Base-by-base conservation (phyloP, 1,140 invertebrate species). In the Eciton burchellii region DNA sequence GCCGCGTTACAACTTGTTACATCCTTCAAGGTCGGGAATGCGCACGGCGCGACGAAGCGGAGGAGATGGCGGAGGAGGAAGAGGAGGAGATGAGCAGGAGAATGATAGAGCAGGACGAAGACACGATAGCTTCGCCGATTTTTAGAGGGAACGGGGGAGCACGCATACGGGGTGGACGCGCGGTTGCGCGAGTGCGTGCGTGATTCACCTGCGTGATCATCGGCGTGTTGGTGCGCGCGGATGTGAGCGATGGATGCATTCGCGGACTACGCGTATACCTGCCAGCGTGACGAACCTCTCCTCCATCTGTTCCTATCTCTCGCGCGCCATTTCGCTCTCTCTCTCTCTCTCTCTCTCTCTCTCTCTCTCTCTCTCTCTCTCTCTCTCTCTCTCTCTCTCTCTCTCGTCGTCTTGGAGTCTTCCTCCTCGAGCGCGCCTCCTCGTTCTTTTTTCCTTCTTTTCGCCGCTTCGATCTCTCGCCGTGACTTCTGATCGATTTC, bases 1-100 rank as follows among this genome's bases (percentile, higher is more conserved):
- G 85, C 84, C 29, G 74, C 76, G 83, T 88, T 91, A 92, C 91
- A 91, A 92, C 90, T 92, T 89, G 91, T 91, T 91, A 88, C 90
- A 91, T 90, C 88, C 87, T 82, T 87, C 90, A 92, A 92, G 91
- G 91, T 89, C 91, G 88, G 70, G 84, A 85, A 85, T 85, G 85
- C 82, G 71, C 81, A 24, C 72, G 16, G 52, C 52, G 63, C 76
- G 66, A 54, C 70, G 70, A 43, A 16, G 41, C 29, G 56, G 47
- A 56, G 21, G 26, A 16, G 84, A 63, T 1, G 29, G 41, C 54
- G 68, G 56, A 71, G 29, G 14, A 56, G 35, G 63, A 52, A 45
- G 49, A 43, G 84, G 47, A 83, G 84, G 85, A 86, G 21, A 56
- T 24, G 63, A 52, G 45, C 43, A 43, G 84, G 47, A 83, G 84